Evolutionary conservation across 2,113 vertebrate species (phyloP).

Genomic region (Gadus macrocephalus): DNA sequence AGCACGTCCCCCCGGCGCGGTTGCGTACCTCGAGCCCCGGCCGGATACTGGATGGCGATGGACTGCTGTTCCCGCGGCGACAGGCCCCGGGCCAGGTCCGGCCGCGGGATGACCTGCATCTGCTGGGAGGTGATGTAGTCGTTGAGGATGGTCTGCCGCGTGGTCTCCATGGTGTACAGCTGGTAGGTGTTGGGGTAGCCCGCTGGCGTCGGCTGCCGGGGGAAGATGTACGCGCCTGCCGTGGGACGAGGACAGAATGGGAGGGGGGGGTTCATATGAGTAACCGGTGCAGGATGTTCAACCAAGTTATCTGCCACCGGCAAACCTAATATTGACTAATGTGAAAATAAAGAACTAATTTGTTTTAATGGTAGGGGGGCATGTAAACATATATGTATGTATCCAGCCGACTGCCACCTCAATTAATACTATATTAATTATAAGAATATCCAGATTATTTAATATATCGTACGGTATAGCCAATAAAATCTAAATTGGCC

Average conservation of each 20-base stretch:
- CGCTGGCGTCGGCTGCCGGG: conserved; percentile 89
- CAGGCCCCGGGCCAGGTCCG: conserved; percentile 84
- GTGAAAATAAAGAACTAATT: too few relatives aligned
- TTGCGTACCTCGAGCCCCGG: conserved; percentile 82
- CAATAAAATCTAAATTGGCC: too few relatives aligned
- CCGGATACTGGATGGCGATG: conserved; percentile 80
- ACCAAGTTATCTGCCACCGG: too few relatives aligned
- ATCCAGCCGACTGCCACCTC: too few relatives aligned
- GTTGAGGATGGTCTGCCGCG: conserved; percentile 95
- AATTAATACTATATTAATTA: too few relatives aligned
- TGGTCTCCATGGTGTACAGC: conserved; percentile 98
- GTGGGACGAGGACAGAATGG: conserved; percentile 1
- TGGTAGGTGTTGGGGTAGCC: conserved; percentile 96
- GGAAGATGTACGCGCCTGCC: conserved; percentile 89
- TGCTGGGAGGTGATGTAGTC: conserved; percentile 99
- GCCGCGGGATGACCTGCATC: conserved; percentile 93
- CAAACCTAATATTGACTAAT: too few relatives aligned
- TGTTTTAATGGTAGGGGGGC: too few relatives aligned
- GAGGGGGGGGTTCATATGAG: too few relatives aligned
- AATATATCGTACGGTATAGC: too few relatives aligned
- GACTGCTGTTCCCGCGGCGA: conserved; percentile 90
- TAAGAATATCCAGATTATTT: too few relatives aligned
- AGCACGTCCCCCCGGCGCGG: conserved; percentile 15
- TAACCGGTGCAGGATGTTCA: too few relatives aligned
- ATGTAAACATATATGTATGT: too few relatives aligned